Conservation (phyloP, 2,113 vertebrate species). For the Bostrychus sinensis region DNA sequence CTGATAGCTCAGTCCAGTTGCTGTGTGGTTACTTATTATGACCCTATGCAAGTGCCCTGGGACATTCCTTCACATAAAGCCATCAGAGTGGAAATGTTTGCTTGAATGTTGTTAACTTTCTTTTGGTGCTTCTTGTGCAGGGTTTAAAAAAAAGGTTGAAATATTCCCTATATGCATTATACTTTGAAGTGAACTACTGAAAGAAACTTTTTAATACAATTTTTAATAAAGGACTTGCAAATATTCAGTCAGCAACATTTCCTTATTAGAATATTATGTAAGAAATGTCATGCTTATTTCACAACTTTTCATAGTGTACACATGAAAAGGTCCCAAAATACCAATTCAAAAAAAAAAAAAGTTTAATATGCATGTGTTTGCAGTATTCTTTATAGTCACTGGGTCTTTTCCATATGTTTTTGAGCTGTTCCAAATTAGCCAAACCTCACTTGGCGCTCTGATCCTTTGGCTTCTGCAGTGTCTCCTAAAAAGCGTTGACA, state of each 20-base stretch:
- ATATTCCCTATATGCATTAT: no score
- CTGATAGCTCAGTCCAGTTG: conserved; percentile 38
- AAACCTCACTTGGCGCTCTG: neutral
- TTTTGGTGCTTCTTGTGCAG: neutral
- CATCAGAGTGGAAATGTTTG: conserved; percentile 9
- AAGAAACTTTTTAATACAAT: no score
- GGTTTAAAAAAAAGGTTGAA: no score
- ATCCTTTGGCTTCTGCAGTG: conserved; percentile 5
- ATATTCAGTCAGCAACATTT: no score
- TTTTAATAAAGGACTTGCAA: no score
- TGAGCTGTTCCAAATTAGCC: conserved; percentile 49
- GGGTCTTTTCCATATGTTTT: conserved; percentile 50
- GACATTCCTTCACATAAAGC: conserved; percentile 17
- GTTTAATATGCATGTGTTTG: no score
- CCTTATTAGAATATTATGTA: conserved; percentile 15
- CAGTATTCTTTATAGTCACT: conserved; percentile 70
- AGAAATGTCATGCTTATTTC: conserved; percentile 23
- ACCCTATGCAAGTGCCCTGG: conserved; percentile 12
- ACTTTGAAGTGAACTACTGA: no score
- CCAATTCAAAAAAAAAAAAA: conserved; percentile 65
- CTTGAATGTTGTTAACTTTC: neutral
- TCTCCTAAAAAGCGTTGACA: neutral
- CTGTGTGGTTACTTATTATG: conserved; percentile 30
- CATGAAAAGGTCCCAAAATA: conserved; percentile 70
- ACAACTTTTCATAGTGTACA: conserved; percentile 61